Conservation (phyloP, 2,797 vertebrate species). For the Poeciliopsis gracilis region DNA sequence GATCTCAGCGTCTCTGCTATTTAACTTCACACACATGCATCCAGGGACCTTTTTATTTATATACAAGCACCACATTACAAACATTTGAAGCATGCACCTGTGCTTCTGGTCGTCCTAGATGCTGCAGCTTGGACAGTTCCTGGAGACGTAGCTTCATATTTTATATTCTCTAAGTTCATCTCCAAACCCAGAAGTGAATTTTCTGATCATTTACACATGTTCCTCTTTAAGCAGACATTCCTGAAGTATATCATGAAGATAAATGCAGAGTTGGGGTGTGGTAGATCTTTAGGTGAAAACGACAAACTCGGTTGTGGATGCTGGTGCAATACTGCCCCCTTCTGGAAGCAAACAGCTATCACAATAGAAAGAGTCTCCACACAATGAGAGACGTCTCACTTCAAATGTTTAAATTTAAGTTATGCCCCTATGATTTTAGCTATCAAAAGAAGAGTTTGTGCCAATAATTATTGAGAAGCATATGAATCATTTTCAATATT, state of each 20-base stretch:
- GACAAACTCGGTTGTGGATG: neutral
- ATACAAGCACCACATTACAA: slow-evolving; percentile 11
- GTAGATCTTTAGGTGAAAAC: slow-evolving; percentile 16
- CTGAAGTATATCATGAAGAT: neutral
- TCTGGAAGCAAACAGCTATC: slow-evolving; percentile 52
- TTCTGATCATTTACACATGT: neutral
- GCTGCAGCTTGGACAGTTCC: slow-evolving; percentile 26
- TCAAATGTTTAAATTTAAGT: neutral
- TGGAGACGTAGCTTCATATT: slow-evolving; percentile 11
- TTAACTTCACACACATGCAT: slow-evolving; percentile 2
- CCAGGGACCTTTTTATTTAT: neutral
- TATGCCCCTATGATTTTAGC: neutral
- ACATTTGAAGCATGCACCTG: slow-evolving; percentile 42
- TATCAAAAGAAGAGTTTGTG: neutral
- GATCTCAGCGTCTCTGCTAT: slow-evolving; percentile 26
- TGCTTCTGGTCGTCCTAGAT: slow-evolving; percentile 4
- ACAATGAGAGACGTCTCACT: neutral
- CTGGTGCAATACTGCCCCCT: slow-evolving; percentile 57
- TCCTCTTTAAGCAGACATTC: neutral
- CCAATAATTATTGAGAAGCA: no score
- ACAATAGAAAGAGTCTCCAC: slow-evolving; percentile 19
- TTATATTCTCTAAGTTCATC: slow-evolving; percentile 10
- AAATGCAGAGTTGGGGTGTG: slow-evolving; percentile 42
- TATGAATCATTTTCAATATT: neutral
- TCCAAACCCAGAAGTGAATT: neutral